Base-by-base conservation (phyloP, 2,797 vertebrate genomes). In the Myripristis jacobus region DNA sequence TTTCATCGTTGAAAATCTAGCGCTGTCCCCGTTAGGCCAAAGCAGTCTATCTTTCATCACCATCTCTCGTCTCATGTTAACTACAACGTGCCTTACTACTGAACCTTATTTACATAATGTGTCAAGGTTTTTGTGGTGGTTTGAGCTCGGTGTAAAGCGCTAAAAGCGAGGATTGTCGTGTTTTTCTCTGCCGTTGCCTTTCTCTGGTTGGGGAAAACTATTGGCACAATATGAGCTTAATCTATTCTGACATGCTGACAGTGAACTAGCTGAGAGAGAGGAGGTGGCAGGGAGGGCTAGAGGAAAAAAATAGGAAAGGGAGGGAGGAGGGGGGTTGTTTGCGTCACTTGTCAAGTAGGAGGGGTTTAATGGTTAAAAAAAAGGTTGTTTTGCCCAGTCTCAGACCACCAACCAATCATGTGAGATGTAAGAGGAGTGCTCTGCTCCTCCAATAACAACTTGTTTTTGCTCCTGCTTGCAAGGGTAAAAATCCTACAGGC, bases 21-120 rank as follows among this genome's bases (percentile, higher is more conserved):
- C 4, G n/a, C 47, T 73, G 9, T 59, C 67, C 9, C 63, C 43
- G 29, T 64, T 66, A 63, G 59, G 83, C 66, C 82, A 82, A 75
- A 85, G 78, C 9, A 4, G 75, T 56, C 77, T 61, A 16, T 81
- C 66, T 64, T 29, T 6, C 70, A 5, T 74, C 61, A 48, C 54
- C 13, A 24, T 53, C 44, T 55, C 51, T 36, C n/a, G 10, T 58
- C 70, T 73, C 69, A 19, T 48, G 68, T 73, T 15, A 13, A 41
- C 21, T 24, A 82, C 70, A 61, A 51, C 12, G 87, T 90, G 90
- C 91, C 91, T 92, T 89, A 88, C 80, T 87, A 81, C 82, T 85
- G 85, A 80, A 62, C 61, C 58, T 51, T 0, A 4, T 38, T 75
- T 59, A 36, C 13, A 25, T 41, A 36, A 8, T 11, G n/a, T 4